Conservation (phyloP, 2,888 invertebrate species). For the Pheosia gnoma region DNA sequence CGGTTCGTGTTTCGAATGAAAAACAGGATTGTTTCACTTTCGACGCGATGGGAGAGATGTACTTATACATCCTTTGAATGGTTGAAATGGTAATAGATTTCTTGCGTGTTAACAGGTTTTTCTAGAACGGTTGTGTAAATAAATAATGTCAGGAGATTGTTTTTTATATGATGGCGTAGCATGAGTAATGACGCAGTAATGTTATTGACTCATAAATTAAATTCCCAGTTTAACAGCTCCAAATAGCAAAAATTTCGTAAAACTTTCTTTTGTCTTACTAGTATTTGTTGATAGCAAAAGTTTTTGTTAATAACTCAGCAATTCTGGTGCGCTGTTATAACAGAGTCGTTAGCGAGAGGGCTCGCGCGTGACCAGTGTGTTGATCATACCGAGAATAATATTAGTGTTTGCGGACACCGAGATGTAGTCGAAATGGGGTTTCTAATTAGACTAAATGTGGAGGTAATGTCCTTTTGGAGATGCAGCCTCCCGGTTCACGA, state of each 20-base stretch:
- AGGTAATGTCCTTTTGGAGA: background rate
- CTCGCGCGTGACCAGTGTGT: slow-evolving; percentile 46
- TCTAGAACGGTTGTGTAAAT: background rate
- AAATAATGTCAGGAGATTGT: background rate
- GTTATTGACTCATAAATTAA: too few relatives aligned
- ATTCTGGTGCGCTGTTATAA: slow-evolving; percentile 39
- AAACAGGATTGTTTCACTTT: slow-evolving; percentile 35
- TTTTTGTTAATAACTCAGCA: background rate
- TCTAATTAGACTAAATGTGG: background rate
- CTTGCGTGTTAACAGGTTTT: background rate
- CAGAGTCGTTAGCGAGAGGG: slow-evolving; percentile 45
- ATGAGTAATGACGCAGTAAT: too few relatives aligned
- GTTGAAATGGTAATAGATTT: background rate
- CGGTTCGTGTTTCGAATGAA: slow-evolving; percentile 62
- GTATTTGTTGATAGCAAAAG: background rate
- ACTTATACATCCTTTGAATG: background rate
- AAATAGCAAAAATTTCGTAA: too few relatives aligned
- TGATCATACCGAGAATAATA: slow-evolving; percentile 38
- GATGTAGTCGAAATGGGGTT: slow-evolving; percentile 25
- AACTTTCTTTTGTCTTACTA: too few relatives aligned
- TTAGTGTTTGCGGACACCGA: slow-evolving; percentile 26
- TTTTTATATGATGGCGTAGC: background rate
- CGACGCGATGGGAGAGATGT: slow-evolving; percentile 5
- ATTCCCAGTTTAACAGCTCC: too few relatives aligned
- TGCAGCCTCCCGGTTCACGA: too few relatives aligned